Evolutionary conservation across 1,140 invertebrate species (phyloP), one percentile per base, ranked within the genome.

Genomic region (Cydia pomonella): DNA sequence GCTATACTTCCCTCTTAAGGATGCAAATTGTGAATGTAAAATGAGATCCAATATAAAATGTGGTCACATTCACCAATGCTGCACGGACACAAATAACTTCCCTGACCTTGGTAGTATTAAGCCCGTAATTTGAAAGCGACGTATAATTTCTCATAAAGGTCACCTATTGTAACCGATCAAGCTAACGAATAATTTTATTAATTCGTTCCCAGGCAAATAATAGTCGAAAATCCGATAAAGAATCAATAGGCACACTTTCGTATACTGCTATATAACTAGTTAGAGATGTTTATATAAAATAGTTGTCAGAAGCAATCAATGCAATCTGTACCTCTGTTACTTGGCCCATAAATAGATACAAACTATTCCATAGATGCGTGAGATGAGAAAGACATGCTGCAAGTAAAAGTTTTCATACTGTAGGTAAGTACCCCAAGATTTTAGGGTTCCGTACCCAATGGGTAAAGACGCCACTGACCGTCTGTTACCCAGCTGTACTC

Each of bases 221-320:
- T 69, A 69, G 33, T 41, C 64, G 29, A 33, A 18, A 29, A 18
- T 18, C 29, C 16, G 9, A 69, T 33, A 41, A 69, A 69, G 29
- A 16, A 18, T 69, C 27, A 69, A 69, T 69, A 18, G 63, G 5
- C 27, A 33, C 10, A 23, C 33, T 16, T 29, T 64, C 23, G 25
- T 16, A 33, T 64, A 16, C 63, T 18, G 21, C 21, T 25, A 27
- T 63, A 13, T 33, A n/a, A n/a, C n/a, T n/a, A n/a, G n/a, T n/a
- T n/a, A 66, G 16, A 16, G 33, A 69, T 69, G 13, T 69, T 69
- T 69, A 69, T 21, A 69, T 21, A 69, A 69, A 69, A 69, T 69
- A 69, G 27, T 18, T 69, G 64, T 69, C 64, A 33, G 27, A 69
- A 69, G 64, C 33, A 69, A 69, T 69, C 64, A 69, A 69, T 69